phyloP scores from a whole-genome alignment of 2,888 invertebrate genomes.

The Agriopis aurantiaria region DNA sequence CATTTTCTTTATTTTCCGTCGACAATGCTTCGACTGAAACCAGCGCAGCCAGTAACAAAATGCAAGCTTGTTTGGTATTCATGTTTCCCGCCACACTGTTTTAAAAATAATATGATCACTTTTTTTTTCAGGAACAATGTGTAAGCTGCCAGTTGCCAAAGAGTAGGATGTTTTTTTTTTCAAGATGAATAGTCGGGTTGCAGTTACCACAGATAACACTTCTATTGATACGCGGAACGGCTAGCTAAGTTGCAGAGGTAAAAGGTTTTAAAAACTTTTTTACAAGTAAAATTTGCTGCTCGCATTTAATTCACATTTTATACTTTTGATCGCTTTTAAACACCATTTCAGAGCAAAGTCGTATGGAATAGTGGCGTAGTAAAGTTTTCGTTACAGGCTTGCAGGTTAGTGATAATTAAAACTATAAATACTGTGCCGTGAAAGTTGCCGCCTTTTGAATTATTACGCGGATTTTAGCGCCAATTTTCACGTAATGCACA shows the following conservation, averaged over 20 bases:
- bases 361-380: slow-evolving; percentile 35
- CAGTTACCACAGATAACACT: slow-evolving; percentile 5
- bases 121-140: background rate
- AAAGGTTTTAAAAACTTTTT: background rate
- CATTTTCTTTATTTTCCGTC: slow-evolving; percentile 48
- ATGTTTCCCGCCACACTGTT: slow-evolving; percentile 26
- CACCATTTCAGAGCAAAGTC: slow-evolving; percentile 38
- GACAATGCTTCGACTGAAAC: slow-evolving; percentile 41
- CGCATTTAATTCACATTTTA: background rate
- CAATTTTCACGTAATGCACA: slow-evolving; percentile 47
- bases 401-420: slow-evolving; percentile 51
- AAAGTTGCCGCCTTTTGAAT: slow-evolving; percentile 50
- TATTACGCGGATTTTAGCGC: slow-evolving; percentile 50
- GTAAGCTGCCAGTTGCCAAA: background rate
- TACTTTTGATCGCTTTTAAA: slow-evolving; percentile 19
- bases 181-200: background rate
- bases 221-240: background rate
- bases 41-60: slow-evolving; percentile 40
- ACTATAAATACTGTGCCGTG: slow-evolving; percentile 51
- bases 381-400: slow-evolving; percentile 23
- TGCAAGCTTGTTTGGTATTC: slow-evolving; percentile 33
- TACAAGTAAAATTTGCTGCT: background rate
- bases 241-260: background rate
- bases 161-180: background rate
- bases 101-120: slow-evolving; percentile 2